These are phyloP conservation scores for Cheilosia pagana DNA, from an alignment of 2,888 invertebrate genomes.

Conservation along the genomic window DNA sequence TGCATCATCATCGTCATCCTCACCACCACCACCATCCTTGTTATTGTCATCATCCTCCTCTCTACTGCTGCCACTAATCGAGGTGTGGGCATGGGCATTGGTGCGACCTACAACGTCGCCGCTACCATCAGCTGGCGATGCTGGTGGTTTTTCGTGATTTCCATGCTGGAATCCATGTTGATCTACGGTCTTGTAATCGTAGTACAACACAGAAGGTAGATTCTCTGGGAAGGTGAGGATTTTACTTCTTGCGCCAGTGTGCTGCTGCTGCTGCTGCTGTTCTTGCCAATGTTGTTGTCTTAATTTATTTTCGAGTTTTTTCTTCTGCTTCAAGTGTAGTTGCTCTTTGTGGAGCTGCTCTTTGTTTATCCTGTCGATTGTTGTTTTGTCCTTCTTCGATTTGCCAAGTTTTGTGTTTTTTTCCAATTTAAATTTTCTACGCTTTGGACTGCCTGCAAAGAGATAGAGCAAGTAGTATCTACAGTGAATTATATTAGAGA, in stretches of 20 bases:
- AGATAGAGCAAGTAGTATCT: constrained; percentile 5
- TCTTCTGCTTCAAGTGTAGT: constrained; percentile 57
- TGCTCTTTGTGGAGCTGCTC: constrained; percentile 61
- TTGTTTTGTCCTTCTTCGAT: constrained; percentile 78
- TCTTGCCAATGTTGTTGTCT: constrained; percentile 55
- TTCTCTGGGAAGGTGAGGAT: constrained; percentile 82
- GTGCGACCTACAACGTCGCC: constrained; percentile 17
- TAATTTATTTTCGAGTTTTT: constrained; percentile 65
- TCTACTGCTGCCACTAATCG: constrained; percentile 80
- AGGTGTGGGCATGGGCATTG: constrained; percentile 75
- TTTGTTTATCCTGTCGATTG: constrained; percentile 77
- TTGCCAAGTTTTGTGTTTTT: constrained; percentile 67
- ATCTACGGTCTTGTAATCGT: constrained; percentile 82
- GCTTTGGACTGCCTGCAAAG: constrained; percentile 69
- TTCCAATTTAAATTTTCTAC: constrained; percentile 75
- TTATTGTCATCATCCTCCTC: constrained; percentile 42
- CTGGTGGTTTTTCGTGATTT: constrained; percentile 59
- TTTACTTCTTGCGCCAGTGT: constrained; percentile 76
- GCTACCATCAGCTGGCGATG: constrained; percentile 24
- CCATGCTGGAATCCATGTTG: constrained; percentile 81
- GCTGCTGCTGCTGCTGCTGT: constrained; percentile 47
- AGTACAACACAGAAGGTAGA: constrained; percentile 81
- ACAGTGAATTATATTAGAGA: neutral
- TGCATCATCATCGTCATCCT: constrained; percentile 54
- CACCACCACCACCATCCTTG: neutral